Evolutionary conservation across 1,140 invertebrate genomes (phyloP).

Genomic region (Asobara japonica): DNA sequence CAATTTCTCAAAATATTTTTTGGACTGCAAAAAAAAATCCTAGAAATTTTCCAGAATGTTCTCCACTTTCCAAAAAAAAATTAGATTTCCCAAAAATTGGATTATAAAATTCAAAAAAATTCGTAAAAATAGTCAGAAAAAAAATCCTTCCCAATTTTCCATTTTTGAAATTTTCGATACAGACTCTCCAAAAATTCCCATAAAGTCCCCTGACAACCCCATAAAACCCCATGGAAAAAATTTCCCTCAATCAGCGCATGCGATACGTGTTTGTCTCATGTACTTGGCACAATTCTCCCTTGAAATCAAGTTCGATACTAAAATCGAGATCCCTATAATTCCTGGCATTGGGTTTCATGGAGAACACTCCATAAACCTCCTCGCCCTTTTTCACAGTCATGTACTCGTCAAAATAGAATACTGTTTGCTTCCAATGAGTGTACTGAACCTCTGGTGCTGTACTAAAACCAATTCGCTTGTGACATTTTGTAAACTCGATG

Average conservation of each 20-base stretch:
- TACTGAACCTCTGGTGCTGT: constrained; percentile 97
- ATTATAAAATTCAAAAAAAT: too few species aligned
- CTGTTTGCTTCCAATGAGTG: constrained; percentile 99
- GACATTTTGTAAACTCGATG: constrained; percentile 99
- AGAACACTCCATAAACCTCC: constrained; percentile 90
- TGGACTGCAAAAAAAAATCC: too few species aligned
- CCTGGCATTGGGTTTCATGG: constrained; percentile 93
- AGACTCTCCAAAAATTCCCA: too few species aligned
- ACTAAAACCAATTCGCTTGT: constrained; percentile 98
- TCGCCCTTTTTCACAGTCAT: constrained; percentile 95
- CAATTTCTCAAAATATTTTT: too few species aligned
- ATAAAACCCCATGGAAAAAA: background rate
- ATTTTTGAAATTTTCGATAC: too few species aligned
- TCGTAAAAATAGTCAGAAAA: too few species aligned
- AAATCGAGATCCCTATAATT: constrained; percentile 99
- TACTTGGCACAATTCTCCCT: constrained; percentile 92
- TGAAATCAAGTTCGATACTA: constrained; percentile 91
- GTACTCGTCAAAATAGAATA: constrained; percentile 98
- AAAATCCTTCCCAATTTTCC: too few species aligned
- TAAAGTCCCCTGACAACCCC: background rate
- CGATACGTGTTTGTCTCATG: constrained; percentile 92
- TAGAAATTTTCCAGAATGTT: too few species aligned
- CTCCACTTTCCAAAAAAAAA: too few species aligned
- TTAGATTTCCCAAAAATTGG: too few species aligned
- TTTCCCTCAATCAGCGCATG: constrained; percentile 87